Conservation (phyloP, 1,140 invertebrate species). For the Zaprionus vittiger region DNA sequence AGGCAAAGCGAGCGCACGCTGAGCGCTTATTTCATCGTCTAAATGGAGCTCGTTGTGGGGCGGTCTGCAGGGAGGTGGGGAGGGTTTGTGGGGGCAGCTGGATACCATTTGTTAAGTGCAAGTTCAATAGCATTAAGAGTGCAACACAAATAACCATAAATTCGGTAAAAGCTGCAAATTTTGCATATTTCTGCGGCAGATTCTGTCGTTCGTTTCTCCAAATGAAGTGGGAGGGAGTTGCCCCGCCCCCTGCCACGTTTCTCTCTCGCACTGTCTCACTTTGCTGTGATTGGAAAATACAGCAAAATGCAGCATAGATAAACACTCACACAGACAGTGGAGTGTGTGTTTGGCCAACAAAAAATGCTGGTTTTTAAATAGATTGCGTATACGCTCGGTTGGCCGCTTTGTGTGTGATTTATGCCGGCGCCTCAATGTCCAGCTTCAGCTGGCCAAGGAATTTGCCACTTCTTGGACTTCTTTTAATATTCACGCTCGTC, state of each 20-base stretch:
- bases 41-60: constrained; percentile 54
- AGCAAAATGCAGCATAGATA: constrained; percentile 17
- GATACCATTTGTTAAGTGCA: constrained; percentile 81
- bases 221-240: constrained; percentile 46
- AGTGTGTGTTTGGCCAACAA: constrained; percentile 16
- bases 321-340: constrained; percentile 9
- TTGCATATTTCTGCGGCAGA: constrained; percentile 68
- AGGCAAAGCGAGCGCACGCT: constrained; percentile 1
- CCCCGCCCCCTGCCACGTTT: background rate
- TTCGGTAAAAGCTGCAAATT: constrained; percentile 77
- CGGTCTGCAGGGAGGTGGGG: background rate
- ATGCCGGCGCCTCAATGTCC: constrained; percentile 73
- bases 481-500: constrained; percentile 77
- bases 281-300: constrained; percentile 38
- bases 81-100: constrained; percentile 17
- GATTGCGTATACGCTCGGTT: constrained; percentile 74
- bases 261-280: background rate
- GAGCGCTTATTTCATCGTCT: constrained; percentile 76
- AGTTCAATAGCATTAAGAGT: constrained; percentile 83
- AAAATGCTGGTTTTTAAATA: constrained; percentile 67
- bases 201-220: constrained; percentile 33
- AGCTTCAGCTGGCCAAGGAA: constrained; percentile 52
- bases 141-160: constrained; percentile 82
- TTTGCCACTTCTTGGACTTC: constrained; percentile 75
- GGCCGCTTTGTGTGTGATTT: constrained; percentile 62